Evolutionary conservation across 1,140 invertebrate genomes (phyloP).

Genomic region (Mycetomoellerius zeteki): DNA sequence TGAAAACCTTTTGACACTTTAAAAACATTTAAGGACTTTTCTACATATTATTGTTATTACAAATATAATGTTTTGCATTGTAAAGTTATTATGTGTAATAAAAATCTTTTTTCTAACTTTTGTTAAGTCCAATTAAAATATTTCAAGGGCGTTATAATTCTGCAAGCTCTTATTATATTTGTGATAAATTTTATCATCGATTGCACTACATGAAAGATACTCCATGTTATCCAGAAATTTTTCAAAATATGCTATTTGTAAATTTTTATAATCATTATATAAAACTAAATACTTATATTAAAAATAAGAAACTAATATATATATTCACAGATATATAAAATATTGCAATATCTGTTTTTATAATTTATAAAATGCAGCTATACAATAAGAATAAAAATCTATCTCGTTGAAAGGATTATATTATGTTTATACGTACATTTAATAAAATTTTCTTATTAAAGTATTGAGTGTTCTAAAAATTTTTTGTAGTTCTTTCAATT

Average conservation of each 20-base stretch:
- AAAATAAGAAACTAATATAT: background rate
- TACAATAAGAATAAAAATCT: background rate
- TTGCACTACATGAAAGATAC: background rate
- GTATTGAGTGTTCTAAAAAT: no score
- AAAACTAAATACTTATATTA: background rate
- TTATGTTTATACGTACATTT: background rate
- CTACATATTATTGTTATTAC: no score
- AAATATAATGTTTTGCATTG: no score
- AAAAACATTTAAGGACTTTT: background rate
- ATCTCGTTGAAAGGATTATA: background rate
- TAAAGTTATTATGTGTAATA: background rate
- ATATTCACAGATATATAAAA: background rate
- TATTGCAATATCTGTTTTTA: background rate
- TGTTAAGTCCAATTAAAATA: background rate
- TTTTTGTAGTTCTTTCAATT: background rate
- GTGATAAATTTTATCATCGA: no score
- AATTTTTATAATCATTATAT: no score
- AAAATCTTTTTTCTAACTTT: background rate
- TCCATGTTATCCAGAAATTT: background rate
- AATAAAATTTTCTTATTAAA: background rate
- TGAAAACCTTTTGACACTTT: background rate
- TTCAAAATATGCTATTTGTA: no score
- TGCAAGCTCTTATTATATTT: no score
- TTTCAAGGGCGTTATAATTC: background rate
- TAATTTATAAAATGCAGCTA: background rate